Evolutionary conservation across 2,888 invertebrate genomes (phyloP), one percentile per base, ranked within the genome.

Genomic region (Nymphalis urticae): DNA sequence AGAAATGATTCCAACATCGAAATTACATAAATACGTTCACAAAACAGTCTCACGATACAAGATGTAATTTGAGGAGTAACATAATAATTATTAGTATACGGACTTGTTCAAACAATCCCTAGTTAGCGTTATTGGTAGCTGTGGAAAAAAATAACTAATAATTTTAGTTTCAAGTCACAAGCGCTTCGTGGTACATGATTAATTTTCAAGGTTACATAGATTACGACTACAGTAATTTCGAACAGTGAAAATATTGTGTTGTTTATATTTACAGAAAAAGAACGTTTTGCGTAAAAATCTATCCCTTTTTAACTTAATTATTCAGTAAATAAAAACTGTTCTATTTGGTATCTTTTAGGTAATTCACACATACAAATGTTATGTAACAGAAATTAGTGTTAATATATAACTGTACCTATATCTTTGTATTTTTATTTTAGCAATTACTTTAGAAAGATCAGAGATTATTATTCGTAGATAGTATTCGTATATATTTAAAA

Each of bases 1-100:
- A 42, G 68, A 70, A 76, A 73, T 82, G 82, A 83, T 84, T 36
- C n/a, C 13, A 73, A 80, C 77, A 76, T 81, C 82, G 79, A 85
- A 83, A 83, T 82, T 77, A 75, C 74, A 51, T 67, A 64, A 70
- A 72, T 66, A 32, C 63, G 61, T 72, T 68, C 70, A 69, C 67
- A 67, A 67, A 68, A 66, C 71, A 73, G 77, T 75, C 80, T 76
- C 76, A 77, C 80, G 82, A 82, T 79, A 80, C 75, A 72, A 74
- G 76, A 76, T 75, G 75, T 75, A 77, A 75, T 66, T 72, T 75
- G 64, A 63, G 62, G 53, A 10, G 58, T 59, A 62, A 63, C 66
- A 69, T 48, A 66, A 68, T 72, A 71, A 71, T 72, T 69, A 73
- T 62, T 65, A 42, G 42, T 42, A 58, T 59, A 27, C 27, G 24